Base-by-base conservation (phyloP, 2,888 invertebrate species). In the Itoplectis maculator region DNA sequence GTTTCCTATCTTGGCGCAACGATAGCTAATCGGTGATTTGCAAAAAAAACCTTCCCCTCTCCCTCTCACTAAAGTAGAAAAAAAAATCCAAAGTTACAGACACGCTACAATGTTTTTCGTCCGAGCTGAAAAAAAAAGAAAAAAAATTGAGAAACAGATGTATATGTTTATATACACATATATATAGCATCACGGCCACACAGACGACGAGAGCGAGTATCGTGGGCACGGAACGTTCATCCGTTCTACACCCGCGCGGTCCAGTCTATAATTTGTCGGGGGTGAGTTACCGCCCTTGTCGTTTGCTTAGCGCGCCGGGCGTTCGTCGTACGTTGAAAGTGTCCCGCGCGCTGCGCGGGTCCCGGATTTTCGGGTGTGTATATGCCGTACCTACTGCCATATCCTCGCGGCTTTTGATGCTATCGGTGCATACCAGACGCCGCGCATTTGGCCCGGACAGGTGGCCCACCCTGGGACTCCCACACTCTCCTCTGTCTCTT, bases 201-300 rank as follows among this genome's bases (percentile, higher is more conserved):
- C n/a, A n/a, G n/a, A n/a, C n/a, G n/a, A n/a, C n/a, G n/a, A n/a
- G n/a, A n/a, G 74, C 79, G 82, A 79, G 73, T 61, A 3, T 11
- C 66, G 66, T 81, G 76, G 86, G 23, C 76, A 66, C 81, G 88
- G 87, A 89, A 86, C 87, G 89, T 89, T 89, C 89, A 29, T 40
- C 29, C 87, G 89, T 89, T 89, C 89, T 42, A 51, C 29, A 47
- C 54, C 75, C 56, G n/a, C n/a, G n/a, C n/a, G 75, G 89, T 88
- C 88, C 89, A 89, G 89, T 91, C 90, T 90, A 92, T 91, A 92
- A 92, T 92, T 91, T 91, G 91, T 92, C 91, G 90, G 89, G n/a
- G 90, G 90, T 92, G 92, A 92, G 90, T 92, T 91, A 92, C 91
- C 89, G 91, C 89, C 88, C 89, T 91, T 91, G 91, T 91, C 91